Conservation (phyloP, 1,140 invertebrate species). For the Pseudobourletiella spinata region DNA sequence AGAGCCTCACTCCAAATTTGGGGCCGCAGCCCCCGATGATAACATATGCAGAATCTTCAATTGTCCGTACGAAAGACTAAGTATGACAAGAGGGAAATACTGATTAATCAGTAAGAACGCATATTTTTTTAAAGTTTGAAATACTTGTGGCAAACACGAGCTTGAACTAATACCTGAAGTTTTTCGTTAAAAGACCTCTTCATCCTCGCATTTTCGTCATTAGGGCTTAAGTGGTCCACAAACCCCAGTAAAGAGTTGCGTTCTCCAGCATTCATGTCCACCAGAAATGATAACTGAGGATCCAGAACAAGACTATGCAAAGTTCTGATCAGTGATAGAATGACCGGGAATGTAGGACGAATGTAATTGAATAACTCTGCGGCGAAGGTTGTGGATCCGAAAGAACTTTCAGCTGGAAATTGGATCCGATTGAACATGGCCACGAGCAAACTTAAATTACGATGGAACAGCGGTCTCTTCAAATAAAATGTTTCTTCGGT, state of each 20-base stretch:
- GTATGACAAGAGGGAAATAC: not conserved
- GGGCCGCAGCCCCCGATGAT: constrained; percentile 19
- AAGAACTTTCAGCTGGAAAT: not conserved
- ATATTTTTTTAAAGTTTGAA: not conserved
- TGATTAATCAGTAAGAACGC: not conserved
- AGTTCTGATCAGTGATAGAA: constrained; percentile 19
- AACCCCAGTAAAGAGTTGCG: constrained; percentile 6
- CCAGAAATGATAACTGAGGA: not conserved
- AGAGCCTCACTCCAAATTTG: constrained; percentile 14
- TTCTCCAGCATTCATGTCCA: constrained; percentile 15
- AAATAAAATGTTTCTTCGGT: constrained; percentile 14
- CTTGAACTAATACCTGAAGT: constrained; percentile 6
- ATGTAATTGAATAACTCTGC: constrained; percentile 19
- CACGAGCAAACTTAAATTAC: constrained; percentile 15
- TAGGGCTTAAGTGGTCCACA: not conserved
- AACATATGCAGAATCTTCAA: constrained; percentile 9
- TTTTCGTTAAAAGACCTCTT: constrained; percentile 17
- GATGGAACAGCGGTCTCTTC: constrained; percentile 15
- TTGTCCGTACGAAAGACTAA: constrained; percentile 14
- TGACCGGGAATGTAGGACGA: constrained; percentile 17
- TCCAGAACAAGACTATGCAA: constrained; percentile 20
- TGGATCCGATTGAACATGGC: constrained; percentile 17
- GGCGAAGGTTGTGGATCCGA: constrained; percentile 7
- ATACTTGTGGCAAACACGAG: not conserved
- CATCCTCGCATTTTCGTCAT: not conserved